phyloP scores from a whole-genome alignment of 2,797 vertebrate species.

The Enoplosus armatus region DNA sequence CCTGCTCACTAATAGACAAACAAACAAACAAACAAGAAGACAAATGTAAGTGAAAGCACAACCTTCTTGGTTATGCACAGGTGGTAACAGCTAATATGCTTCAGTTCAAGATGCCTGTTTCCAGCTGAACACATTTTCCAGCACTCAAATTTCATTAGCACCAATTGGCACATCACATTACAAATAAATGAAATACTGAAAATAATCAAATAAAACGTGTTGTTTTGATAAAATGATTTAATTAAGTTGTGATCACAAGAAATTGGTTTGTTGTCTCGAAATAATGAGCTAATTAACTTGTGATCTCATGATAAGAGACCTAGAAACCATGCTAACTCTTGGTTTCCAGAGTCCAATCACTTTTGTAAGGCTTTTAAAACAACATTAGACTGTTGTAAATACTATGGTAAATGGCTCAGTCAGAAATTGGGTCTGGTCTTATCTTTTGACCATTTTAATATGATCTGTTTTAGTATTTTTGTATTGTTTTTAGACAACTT shows the following conservation, averaged over 20 bases:
- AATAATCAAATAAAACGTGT: neutral
- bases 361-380: neutral
- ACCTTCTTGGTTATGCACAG: neutral
- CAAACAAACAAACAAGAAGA: neutral
- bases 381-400: neutral
- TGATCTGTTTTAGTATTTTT: neutral
- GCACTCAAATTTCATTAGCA: neutral
- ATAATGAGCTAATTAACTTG: conserved; percentile 6
- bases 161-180: neutral
- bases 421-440: neutral
- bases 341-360: neutral
- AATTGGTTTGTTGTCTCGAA: neutral
- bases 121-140: neutral
- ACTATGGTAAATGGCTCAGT: neutral
- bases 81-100: neutral
- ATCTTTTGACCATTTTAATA: neutral
- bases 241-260: neutral
- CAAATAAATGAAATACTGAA: neutral
- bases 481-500: neutral
- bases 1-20: neutral
- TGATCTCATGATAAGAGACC: neutral
- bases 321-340: neutral
- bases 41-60: neutral
- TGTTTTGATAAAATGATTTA: neutral
- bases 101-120: neutral